phyloP scores from a whole-genome alignment of 2,113 vertebrate species.

The Hylia prasina region DNA sequence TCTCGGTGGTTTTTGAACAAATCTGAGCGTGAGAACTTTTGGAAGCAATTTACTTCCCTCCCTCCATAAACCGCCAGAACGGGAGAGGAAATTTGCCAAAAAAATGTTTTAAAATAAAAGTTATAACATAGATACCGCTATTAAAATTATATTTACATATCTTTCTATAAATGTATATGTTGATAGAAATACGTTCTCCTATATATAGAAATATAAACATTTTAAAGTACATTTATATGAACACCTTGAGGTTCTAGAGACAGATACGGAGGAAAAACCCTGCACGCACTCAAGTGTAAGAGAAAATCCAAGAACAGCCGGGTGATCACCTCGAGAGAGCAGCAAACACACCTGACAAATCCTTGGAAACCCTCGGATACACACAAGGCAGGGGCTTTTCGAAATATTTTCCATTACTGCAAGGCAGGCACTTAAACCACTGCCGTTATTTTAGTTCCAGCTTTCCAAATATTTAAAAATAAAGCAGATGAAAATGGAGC shows the following conservation, averaged over 20 bases:
- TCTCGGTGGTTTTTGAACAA: background rate
- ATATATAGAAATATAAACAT: background rate
- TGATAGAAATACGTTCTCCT: background rate
- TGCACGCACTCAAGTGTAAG: background rate
- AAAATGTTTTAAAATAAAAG: background rate
- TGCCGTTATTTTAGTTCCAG: conserved; percentile 42
- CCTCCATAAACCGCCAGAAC: background rate
- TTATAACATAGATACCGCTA: background rate
- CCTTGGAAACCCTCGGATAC: background rate
- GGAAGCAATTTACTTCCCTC: background rate
- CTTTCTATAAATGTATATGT: background rate
- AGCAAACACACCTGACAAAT: conserved; percentile 29
- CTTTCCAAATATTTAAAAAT: conserved; percentile 65
- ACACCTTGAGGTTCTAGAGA: background rate
- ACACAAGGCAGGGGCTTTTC: background rate
- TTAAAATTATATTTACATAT: background rate
- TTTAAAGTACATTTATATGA: background rate
- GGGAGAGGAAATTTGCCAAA: background rate
- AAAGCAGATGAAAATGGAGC: conserved; percentile 19
- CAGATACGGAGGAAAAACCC: background rate
- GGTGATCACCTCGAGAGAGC: background rate
- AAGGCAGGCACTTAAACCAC: conserved; percentile 19
- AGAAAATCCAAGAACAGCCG: background rate
- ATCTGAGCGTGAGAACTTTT: background rate
- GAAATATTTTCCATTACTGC: conserved; percentile 62